These are phyloP conservation scores for Gnatocerus cornutus DNA, from an alignment of 2,888 invertebrate species.

Conservation along the genomic window DNA sequence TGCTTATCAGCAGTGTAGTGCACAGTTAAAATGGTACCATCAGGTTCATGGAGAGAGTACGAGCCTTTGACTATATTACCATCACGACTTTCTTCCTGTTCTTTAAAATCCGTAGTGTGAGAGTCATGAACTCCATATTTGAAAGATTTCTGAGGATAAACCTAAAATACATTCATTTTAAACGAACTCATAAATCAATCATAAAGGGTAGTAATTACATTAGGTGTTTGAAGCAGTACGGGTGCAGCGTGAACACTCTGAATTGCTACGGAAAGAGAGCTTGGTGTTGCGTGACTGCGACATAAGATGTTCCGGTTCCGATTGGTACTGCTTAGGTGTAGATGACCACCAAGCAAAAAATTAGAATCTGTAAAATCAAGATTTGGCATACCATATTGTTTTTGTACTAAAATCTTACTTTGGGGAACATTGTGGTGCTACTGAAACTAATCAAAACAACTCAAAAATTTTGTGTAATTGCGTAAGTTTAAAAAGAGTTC, in stretches of 20 bases:
- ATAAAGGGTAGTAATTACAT: too few species aligned
- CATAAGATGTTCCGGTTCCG: background rate
- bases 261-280: constrained; percentile 21
- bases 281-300: background rate
- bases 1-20: constrained; percentile 75
- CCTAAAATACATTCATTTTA: too few species aligned
- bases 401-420: too few species aligned
- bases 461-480: too few species aligned
- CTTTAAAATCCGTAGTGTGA: constrained; percentile 75
- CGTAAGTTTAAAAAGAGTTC: background rate
- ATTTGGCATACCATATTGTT: too few species aligned
- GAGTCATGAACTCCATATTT: constrained; percentile 75
- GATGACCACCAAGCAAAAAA: background rate
- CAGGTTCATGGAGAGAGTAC: constrained; percentile 56
- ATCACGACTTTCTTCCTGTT: constrained; percentile 73
- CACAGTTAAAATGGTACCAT: constrained; percentile 72
- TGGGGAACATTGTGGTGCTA: too few species aligned
- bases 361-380: too few species aligned
- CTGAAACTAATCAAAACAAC: too few species aligned
- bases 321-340: constrained; percentile 2
- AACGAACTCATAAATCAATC: too few species aligned
- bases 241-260: constrained; percentile 45
- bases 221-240: background rate
- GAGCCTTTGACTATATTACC: constrained; percentile 74
- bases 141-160: constrained; percentile 75